A percentile compares a stretch with the other conserved stretches of the same genome.
These are phyloP conservation scores for Hydractinia echinata DNA, from an alignment of 30 jellyfish, hydroid and myxozoan species.

Conservation along the genomic window DNA sequence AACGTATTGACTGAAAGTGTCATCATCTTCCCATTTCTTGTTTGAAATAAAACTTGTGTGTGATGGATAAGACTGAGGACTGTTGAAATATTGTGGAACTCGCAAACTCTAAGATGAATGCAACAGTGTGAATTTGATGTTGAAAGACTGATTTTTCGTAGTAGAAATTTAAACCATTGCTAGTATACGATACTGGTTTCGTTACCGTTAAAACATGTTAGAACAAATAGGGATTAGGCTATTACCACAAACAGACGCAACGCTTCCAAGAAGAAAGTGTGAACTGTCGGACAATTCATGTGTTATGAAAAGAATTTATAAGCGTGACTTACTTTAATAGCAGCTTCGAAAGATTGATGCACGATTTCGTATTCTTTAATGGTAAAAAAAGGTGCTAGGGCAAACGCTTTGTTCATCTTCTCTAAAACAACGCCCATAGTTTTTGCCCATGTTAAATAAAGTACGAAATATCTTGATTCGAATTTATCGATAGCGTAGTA, in stretches of 20 bases:
- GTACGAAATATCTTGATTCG: constrained; percentile 1
- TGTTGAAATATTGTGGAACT: too few species aligned
- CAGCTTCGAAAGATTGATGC: neutral
- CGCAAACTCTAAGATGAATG: too few species aligned
- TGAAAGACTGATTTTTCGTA: too few species aligned
- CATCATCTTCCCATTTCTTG: constrained; percentile 15
- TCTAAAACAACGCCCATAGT: neutral
- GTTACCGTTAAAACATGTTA: too few species aligned
- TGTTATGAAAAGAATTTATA: neutral
- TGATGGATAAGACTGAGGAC: too few species aligned
- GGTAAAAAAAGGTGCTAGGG: neutral
- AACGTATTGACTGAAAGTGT: neutral
- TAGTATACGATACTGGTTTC: too few species aligned
- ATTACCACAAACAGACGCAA: neutral
- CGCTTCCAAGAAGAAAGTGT: neutral
- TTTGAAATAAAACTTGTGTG: neutral
- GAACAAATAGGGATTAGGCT: too few species aligned
- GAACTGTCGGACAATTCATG: neutral
- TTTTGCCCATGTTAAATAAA: constrained; percentile 4
- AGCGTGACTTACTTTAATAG: neutral
- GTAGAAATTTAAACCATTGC: too few species aligned
- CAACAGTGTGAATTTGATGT: too few species aligned
- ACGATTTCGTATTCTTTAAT: neutral
- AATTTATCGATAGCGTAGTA: neutral
- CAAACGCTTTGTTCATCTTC: neutral